Evolutionary conservation across 1,140 invertebrate species (phyloP).

Genomic region (Eriocheir sinensis): DNA sequence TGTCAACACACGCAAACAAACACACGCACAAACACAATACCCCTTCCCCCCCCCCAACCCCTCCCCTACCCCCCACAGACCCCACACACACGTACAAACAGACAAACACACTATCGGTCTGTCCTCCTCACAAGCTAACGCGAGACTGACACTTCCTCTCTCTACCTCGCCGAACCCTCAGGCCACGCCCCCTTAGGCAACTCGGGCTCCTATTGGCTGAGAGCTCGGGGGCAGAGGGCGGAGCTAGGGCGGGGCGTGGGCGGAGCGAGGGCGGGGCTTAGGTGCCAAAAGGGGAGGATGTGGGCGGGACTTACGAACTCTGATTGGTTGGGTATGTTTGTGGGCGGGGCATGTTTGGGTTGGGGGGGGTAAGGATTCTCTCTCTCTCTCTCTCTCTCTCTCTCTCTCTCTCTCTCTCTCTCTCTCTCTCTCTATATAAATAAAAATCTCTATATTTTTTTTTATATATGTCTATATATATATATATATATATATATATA

Average conservation of each 20-base stretch:
- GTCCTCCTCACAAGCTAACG: neutral
- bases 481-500: too few relatives aligned
- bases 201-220: neutral
- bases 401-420: neutral
- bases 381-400: too few relatives aligned
- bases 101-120: neutral
- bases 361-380: neutral
- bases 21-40: conserved; percentile 9
- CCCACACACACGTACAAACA: neutral
- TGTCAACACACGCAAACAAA: neutral
- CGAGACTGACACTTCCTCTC: neutral
- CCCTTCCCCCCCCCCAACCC: too few relatives aligned
- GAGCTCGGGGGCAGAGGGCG: neutral
- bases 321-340: neutral
- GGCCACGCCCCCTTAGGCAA: neutral
- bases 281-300: neutral
- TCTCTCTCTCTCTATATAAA: too few relatives aligned
- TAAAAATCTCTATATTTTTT: too few relatives aligned
- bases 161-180: neutral
- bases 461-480: too few relatives aligned
- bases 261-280: neutral
- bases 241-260: neutral
- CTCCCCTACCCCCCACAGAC: too few relatives aligned
- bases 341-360: neutral
- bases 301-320: neutral